Percentiles rank a stretch among this genome's conserved stretches.
phyloP scores from a whole-genome alignment of 2,797 vertebrate genomes.

The Coccyzus lansbergi region DNA sequence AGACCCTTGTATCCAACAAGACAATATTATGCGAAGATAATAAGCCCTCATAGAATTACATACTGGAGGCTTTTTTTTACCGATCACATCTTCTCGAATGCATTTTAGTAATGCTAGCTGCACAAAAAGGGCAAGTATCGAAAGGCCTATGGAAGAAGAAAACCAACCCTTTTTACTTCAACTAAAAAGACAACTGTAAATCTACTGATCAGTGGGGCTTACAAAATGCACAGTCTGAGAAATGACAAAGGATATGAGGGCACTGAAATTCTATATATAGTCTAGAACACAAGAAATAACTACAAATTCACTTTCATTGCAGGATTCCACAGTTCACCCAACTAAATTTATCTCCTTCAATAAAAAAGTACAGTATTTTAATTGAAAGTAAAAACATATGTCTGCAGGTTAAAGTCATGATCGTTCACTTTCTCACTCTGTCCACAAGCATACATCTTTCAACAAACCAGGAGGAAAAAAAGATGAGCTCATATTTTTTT shows the following conservation, averaged over 20 bases:
- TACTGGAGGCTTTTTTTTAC: background rate
- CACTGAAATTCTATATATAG: background rate
- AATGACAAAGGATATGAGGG: background rate
- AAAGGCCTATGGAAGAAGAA: background rate
- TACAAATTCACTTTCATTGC: background rate
- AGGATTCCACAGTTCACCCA: conserved; percentile 14
- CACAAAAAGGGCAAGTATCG: background rate
- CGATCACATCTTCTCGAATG: background rate
- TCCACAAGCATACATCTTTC: conserved; percentile 22
- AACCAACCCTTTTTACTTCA: background rate
- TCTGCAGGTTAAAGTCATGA: conserved; percentile 14
- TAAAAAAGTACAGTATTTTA: conserved; percentile 26
- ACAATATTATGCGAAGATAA: background rate
- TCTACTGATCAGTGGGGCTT: background rate
- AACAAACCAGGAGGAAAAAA: background rate
- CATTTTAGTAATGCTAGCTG: background rate
- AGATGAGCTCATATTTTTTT: background rate
- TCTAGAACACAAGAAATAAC: background rate
- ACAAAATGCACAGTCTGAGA: background rate
- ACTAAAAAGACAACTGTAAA: background rate
- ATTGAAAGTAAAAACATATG: conserved; percentile 39
- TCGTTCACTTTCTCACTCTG: background rate
- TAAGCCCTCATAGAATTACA: background rate
- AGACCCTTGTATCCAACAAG: background rate
- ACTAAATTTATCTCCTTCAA: conserved; percentile 50